Conservation (phyloP, 2,797 vertebrate genomes). For the Jordanella pulchra region DNA sequence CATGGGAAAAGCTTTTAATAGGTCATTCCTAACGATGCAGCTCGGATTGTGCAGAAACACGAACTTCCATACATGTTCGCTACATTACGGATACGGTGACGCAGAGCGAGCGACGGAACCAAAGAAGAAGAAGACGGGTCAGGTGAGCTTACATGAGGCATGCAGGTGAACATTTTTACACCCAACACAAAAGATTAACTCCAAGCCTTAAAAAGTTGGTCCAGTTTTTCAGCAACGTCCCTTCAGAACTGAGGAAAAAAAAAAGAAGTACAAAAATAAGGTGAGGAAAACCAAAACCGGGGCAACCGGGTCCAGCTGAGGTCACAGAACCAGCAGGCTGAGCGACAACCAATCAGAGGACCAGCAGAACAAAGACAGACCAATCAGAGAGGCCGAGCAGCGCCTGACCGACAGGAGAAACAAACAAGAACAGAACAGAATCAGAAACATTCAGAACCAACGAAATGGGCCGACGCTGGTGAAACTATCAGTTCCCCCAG, state of each 20-base stretch:
- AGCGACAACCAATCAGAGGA: neutral
- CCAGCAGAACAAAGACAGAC: neutral
- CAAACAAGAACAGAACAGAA: neutral
- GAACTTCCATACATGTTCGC: constrained; percentile 84
- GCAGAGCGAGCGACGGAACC: constrained; percentile 91
- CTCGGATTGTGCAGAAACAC: constrained; percentile 71
- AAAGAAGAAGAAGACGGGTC: constrained; percentile 82
- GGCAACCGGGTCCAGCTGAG: neutral
- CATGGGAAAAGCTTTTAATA: constrained; percentile 75
- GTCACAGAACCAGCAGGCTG: neutral
- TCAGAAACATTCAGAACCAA: constrained; percentile 2
- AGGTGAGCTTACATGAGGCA: constrained; percentile 46
- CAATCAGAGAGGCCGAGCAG: neutral
- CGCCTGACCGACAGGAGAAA: neutral
- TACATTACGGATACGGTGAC: constrained; percentile 90
- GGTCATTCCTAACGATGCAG: constrained; percentile 84
- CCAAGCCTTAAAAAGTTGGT: constrained; percentile 45
- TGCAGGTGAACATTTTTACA: constrained; percentile 56
- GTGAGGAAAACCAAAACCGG: neutral
- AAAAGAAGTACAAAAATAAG: constrained; percentile 9
- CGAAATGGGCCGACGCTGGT: constrained; percentile 16
- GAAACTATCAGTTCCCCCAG: constrained; percentile 27
- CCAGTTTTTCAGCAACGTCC: constrained; percentile 49
- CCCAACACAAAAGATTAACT: constrained; percentile 1
- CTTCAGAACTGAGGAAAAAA: constrained; percentile 28